Conservation (phyloP, 2,888 invertebrate genomes). For the Calliphora vomitoria region DNA sequence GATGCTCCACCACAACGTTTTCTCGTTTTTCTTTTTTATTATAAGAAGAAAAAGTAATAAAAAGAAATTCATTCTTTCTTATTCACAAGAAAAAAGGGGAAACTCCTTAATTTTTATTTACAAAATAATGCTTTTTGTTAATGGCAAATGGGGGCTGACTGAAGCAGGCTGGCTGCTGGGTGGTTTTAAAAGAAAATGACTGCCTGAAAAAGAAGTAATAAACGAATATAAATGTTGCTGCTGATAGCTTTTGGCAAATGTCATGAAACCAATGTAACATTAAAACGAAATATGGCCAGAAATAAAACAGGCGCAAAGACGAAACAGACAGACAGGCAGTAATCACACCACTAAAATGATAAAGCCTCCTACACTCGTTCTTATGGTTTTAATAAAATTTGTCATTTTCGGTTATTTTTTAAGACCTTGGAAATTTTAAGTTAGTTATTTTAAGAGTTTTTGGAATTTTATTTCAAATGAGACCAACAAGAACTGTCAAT, state of each 20-base stretch:
- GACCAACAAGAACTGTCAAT: not conserved
- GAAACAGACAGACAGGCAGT: not conserved
- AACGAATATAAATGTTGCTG: constrained; percentile 56
- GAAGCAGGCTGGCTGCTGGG: not conserved
- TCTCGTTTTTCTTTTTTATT: not conserved
- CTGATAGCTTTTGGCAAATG: constrained; percentile 69
- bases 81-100: not conserved
- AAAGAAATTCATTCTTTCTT: constrained; percentile 41
- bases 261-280: constrained; percentile 63
- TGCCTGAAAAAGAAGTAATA: constrained; percentile 17
- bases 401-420: not conserved
- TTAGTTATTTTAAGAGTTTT: constrained; percentile 4
- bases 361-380: not conserved
- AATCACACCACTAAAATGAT: not conserved
- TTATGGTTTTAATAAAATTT: not conserved
- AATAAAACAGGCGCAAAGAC: constrained; percentile 10
- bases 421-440: not conserved
- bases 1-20: not conserved
- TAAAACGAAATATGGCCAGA: constrained; percentile 54
- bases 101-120: constrained; percentile 43
- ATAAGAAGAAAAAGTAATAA: constrained; percentile 31
- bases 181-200: constrained; percentile 65
- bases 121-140: constrained; percentile 20
- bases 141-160: not conserved
- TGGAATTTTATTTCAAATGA: not conserved